Evolutionary conservation across 1,140 invertebrate species (phyloP).

Genomic region (Philaenus spumarius): DNA sequence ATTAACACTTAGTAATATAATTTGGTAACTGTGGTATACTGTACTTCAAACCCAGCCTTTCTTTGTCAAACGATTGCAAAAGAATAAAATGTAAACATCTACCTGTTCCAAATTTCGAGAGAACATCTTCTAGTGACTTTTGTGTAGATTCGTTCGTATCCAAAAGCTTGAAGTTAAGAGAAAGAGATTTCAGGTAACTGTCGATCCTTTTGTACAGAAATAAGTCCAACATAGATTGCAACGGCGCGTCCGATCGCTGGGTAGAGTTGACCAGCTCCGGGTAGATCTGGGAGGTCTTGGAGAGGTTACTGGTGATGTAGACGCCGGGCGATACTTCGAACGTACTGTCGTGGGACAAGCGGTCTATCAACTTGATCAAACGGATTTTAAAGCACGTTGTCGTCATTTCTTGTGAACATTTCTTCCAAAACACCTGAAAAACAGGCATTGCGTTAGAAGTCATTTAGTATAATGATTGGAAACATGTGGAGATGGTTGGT

Average conservation of each 20-base stretch:
- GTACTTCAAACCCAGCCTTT: too few species aligned
- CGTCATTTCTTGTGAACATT: constrained; percentile 60
- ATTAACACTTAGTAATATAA: too few species aligned
- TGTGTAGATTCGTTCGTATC: too few species aligned
- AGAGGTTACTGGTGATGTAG: not conserved
- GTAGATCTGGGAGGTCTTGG: constrained; percentile 3
- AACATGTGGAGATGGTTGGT: too few species aligned
- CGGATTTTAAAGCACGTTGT: constrained; percentile 70
- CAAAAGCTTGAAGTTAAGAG: too few species aligned
- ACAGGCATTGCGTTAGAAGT: too few species aligned
- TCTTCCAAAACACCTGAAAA: constrained; percentile 21
- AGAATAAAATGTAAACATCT: too few species aligned
- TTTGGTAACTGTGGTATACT: too few species aligned
- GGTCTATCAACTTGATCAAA: constrained; percentile 65
- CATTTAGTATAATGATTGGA: too few species aligned
- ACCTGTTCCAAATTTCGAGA: too few species aligned
- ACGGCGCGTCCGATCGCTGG: constrained; percentile 3
- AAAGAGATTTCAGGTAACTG: constrained; percentile 47
- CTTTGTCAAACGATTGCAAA: too few species aligned
- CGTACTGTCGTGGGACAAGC: constrained; percentile 55
- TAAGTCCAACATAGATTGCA: constrained; percentile 11
- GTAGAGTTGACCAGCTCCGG: constrained; percentile 14
- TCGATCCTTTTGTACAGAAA: constrained; percentile 39
- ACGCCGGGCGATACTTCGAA: constrained; percentile 45
- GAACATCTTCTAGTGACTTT: too few species aligned